Evolutionary conservation across 2,113 vertebrate genomes (phyloP).

Genomic region (Oreochromis aureus): DNA sequence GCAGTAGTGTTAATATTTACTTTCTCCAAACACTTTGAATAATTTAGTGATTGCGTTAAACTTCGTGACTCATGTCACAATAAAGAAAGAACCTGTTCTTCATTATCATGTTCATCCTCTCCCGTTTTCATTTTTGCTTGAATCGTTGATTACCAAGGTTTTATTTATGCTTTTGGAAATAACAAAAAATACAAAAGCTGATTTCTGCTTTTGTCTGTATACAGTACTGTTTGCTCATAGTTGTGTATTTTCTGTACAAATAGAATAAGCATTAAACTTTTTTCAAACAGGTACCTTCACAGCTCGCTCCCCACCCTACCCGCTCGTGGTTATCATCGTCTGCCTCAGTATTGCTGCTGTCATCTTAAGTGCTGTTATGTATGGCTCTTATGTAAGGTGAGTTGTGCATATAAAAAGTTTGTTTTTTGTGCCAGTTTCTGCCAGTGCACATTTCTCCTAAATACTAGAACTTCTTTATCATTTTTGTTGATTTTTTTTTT

Average conservation of each 20-base stretch:
- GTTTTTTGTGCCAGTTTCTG: background rate
- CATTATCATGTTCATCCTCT: background rate
- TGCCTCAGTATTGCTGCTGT: slow-evolving; percentile 36
- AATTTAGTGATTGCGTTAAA: background rate
- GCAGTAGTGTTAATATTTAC: background rate
- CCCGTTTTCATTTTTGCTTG: background rate
- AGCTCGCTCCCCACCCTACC: background rate
- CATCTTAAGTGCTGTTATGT: background rate
- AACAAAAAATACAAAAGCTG: background rate
- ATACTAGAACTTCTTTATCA: background rate
- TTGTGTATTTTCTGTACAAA: background rate
- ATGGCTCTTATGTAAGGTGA: slow-evolving; percentile 47
- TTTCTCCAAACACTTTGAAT: background rate
- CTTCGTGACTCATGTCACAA: background rate
- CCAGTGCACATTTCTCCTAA: background rate
- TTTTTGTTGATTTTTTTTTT: background rate
- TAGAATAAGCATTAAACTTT: background rate
- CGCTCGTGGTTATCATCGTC: background rate
- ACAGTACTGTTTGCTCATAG: background rate
- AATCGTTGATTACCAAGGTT: background rate
- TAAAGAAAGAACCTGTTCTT: background rate
- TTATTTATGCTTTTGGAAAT: background rate
- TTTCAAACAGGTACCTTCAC: background rate
- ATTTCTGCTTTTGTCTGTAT: background rate
- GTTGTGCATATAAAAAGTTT: background rate